phyloP scores from a whole-genome alignment of 2,113 vertebrate genomes.

The Plotosus lineatus region DNA sequence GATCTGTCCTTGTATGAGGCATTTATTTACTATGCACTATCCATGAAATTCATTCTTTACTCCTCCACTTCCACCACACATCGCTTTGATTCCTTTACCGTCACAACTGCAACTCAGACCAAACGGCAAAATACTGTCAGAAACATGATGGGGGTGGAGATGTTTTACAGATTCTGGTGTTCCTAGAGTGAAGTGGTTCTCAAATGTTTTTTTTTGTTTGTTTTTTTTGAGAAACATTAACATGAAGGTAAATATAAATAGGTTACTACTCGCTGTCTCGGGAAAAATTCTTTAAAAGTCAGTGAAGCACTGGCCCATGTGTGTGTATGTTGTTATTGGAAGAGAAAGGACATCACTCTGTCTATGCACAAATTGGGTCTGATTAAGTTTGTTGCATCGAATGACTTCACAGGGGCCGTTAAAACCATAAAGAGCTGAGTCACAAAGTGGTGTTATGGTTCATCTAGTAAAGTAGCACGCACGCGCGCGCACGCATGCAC shows the following conservation, averaged over 20 bases:
- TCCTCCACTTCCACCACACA: neutral
- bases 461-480: neutral
- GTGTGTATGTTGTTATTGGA: neutral
- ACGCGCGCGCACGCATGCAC: neutral
- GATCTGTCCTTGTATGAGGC: no score
- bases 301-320: neutral
- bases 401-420: slow-evolving; percentile 5
- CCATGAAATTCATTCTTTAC: neutral
- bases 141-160: slow-evolving; percentile 6
- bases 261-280: neutral
- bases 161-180: neutral
- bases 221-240: no score
- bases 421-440: slow-evolving; percentile 6
- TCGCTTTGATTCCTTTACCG: neutral
- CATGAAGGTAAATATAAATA: neutral
- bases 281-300: neutral
- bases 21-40: neutral
- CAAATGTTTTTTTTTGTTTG: no score
- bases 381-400: neutral
- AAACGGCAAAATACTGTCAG: slow-evolving; percentile 1
- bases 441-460: neutral
- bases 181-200: slow-evolving; percentile 1
- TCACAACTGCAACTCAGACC: neutral
- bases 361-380: neutral
- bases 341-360: neutral